Evolutionary conservation across 2,888 invertebrate genomes (phyloP).

Genomic region (Lycocerus yunnanus): DNA sequence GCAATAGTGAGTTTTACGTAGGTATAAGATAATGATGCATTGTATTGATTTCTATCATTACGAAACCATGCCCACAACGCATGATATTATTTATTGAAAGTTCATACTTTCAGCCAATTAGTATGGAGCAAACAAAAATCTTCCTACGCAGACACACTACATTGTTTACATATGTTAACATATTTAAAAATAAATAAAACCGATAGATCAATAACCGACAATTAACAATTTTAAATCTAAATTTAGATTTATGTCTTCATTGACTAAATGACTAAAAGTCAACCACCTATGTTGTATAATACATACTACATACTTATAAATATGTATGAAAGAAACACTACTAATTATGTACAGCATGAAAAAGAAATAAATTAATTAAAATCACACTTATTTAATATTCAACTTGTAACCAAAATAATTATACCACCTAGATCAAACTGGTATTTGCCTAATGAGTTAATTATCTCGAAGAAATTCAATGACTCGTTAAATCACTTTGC

Average conservation of each 20-base stretch:
- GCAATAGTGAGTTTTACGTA: constrained; percentile 1
- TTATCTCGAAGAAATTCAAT: constrained; percentile 17
- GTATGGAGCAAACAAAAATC: neutral
- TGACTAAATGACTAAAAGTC: neutral
- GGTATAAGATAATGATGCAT: constrained; percentile 3
- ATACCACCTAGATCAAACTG: constrained; percentile 16
- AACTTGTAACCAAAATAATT: constrained; percentile 14
- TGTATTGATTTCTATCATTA: constrained; percentile 2
- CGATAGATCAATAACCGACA: constrained; percentile 1
- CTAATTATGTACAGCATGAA: constrained; percentile 7
- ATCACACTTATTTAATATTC: constrained; percentile 22
- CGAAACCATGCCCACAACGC: neutral
- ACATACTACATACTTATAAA: constrained; percentile 5
- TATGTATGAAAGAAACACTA: constrained; percentile 2
- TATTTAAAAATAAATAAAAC: neutral
- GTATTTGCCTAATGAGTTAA: constrained; percentile 24
- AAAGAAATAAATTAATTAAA: constrained; percentile 17
- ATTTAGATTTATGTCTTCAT: constrained; percentile 3
- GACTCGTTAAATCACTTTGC: constrained; percentile 22
- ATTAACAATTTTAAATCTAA: constrained; percentile 1
- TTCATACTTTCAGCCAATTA: neutral
- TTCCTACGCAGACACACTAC: neutral
- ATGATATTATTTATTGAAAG: constrained; percentile 2
- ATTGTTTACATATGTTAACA: neutral
- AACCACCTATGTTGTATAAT: neutral